Evolutionary conservation across 2,113 vertebrate species (phyloP).

Genomic region (Martes martes): DNA sequence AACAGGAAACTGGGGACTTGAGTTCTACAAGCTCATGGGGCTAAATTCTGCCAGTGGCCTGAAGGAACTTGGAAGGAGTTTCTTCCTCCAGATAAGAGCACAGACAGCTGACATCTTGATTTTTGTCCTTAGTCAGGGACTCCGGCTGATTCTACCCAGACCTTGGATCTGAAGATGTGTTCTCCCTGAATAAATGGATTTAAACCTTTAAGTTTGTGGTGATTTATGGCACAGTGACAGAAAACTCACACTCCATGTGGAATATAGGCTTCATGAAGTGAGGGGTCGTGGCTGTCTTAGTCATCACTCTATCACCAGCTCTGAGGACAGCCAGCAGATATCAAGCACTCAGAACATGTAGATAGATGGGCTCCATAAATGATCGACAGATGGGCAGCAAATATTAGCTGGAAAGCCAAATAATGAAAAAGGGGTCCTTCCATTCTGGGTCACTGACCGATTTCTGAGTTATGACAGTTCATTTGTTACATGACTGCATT

Average conservation of each 20-base stretch:
- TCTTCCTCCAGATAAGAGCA: background rate
- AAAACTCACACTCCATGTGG: background rate
- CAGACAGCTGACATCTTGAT: background rate
- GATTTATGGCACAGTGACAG: background rate
- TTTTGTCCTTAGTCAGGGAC: background rate
- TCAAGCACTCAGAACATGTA: background rate
- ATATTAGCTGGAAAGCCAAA: background rate
- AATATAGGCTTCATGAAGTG: background rate
- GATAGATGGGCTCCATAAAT: background rate
- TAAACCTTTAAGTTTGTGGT: background rate
- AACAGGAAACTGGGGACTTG: background rate
- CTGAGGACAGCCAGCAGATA: background rate
- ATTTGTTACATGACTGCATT: background rate
- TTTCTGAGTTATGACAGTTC: background rate
- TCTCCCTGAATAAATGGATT: background rate
- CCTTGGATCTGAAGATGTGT: background rate
- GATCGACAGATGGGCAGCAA: background rate
- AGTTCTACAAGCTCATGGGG: background rate
- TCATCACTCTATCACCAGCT: background rate
- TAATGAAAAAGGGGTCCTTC: no score
- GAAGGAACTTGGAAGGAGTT: background rate
- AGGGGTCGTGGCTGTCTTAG: background rate
- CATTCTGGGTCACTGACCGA: rapidly evolving
- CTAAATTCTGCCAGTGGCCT: background rate
- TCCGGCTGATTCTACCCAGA: background rate